Conservation (phyloP, 2,888 invertebrate species). For the Linyphia triangularis region DNA sequence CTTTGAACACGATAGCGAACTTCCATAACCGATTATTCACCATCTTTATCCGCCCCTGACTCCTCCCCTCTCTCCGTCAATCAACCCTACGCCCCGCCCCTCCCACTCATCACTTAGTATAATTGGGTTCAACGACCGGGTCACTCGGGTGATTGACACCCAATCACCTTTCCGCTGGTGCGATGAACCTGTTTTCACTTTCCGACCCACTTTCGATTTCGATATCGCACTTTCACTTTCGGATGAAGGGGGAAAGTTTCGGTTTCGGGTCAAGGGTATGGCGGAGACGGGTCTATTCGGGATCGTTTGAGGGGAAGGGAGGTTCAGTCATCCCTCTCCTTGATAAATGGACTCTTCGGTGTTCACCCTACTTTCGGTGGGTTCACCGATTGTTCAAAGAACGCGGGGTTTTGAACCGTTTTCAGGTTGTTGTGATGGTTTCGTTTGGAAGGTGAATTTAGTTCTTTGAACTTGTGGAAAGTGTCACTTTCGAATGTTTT, state of each 20-base stretch:
- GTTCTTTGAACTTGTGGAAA: too few species aligned
- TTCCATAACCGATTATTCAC: too few species aligned
- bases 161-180: conserved; percentile 20
- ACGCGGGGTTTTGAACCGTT: too few species aligned
- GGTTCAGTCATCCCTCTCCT: not conserved
- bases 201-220: conserved; percentile 43
- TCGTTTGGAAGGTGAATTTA: too few species aligned
- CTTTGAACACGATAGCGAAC: too few species aligned
- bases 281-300: not conserved
- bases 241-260: not conserved
- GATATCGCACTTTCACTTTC: conserved; percentile 17
- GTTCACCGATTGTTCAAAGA: too few species aligned
- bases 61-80: too few species aligned
- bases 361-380: too few species aligned
- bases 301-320: not conserved
- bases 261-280: not conserved
- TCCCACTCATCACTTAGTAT: not conserved
- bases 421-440: too few species aligned
- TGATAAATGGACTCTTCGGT: too few species aligned
- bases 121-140: conserved; percentile 21
- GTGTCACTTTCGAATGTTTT: too few species aligned
- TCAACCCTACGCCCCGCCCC: not conserved
- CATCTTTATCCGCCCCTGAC: too few species aligned
- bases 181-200: conserved; percentile 46
- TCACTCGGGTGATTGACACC: conserved; percentile 44